Base-by-base conservation (phyloP, 2,888 invertebrate genomes). In the Rambutsinella grinnellia region DNA sequence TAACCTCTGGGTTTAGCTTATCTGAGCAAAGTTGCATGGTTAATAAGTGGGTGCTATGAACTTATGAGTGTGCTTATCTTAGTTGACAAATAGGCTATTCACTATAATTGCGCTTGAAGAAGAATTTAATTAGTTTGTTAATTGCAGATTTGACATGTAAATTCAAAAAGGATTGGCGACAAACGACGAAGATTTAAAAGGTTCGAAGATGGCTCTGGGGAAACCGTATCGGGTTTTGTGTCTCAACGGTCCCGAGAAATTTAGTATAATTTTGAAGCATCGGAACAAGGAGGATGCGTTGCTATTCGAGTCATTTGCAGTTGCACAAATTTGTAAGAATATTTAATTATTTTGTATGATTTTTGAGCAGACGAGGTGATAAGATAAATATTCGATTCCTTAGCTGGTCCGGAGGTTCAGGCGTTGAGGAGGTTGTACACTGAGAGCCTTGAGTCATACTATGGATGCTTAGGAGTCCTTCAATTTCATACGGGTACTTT, bases 211-310 rank as follows among this genome's bases (percentile, higher is more conserved):
- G 97, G 95, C 96, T 85, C 94, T 97, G 93, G 95, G 95, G 85
- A 96, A 96, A 88, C 93, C 93, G 81, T 96, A 95, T 88, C 92
- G 95, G 84, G 93, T 97, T 84, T 91, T 94, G 85, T 95, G 96
- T 87, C 96, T 96, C 88, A 92, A 93, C 83, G 92, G 94, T 46
- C 93, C 94, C 65, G 93, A 91, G 86, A 95, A 96, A 13, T 96
- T 96, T 86, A 96, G 96, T 87, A 91, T 97, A 78, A 90, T 97
- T 82, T 88, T 97, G 84, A 96, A 97, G 87, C 94, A 95, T 85
- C 91, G 95, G 85, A 93, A 93, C 87, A 93, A 93, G 87, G 93
- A 93, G 85, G 93, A 94, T 81, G 93, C 95, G 44, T 89, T 97
- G 65, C 90, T 97, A 77, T 96, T 97, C 86, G 97, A 97, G 88